phyloP scores from a whole-genome alignment of 2,113 vertebrate genomes.

The Tenrec ecaudatus region DNA sequence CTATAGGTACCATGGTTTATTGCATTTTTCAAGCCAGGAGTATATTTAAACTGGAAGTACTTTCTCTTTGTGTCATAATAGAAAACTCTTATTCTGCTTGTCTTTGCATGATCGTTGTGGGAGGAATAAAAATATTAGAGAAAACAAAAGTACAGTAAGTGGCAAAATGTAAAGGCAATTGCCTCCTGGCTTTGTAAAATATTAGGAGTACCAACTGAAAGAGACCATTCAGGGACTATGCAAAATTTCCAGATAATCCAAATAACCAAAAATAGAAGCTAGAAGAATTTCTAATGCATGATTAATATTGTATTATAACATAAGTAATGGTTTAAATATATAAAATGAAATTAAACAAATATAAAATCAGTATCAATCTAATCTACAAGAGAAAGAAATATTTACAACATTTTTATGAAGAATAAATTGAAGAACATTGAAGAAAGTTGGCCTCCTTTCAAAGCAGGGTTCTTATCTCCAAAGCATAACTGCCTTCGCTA shows the following conservation, averaged over 20 bases:
- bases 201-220: conserved; percentile 17
- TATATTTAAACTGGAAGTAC: conserved; percentile 71
- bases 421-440: conserved; percentile 36
- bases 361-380: conserved; percentile 40
- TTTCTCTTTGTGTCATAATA: conserved; percentile 74
- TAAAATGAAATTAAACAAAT: background rate
- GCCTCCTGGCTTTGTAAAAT: background rate
- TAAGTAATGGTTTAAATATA: conserved; percentile 2
- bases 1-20: conserved; percentile 62
- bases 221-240: conserved; percentile 31
- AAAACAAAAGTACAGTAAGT: background rate
- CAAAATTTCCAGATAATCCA: conserved; percentile 53
- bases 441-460: conserved; percentile 12
- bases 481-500: conserved; percentile 62
- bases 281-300: conserved; percentile 13
- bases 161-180: conserved; percentile 34
- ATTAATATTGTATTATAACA: conserved; percentile 38
- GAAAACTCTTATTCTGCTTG: conserved; percentile 68
- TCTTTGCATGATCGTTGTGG: conserved; percentile 50
- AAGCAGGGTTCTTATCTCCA: conserved; percentile 67
- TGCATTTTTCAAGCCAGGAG: conserved; percentile 73
- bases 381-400: conserved; percentile 44
- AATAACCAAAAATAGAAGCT: background rate
- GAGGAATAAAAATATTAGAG: conserved; percentile 47
- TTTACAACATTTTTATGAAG: conserved; percentile 39